Conservation (phyloP, 2,888 invertebrate species). For the Xanthorhoe designata region DNA sequence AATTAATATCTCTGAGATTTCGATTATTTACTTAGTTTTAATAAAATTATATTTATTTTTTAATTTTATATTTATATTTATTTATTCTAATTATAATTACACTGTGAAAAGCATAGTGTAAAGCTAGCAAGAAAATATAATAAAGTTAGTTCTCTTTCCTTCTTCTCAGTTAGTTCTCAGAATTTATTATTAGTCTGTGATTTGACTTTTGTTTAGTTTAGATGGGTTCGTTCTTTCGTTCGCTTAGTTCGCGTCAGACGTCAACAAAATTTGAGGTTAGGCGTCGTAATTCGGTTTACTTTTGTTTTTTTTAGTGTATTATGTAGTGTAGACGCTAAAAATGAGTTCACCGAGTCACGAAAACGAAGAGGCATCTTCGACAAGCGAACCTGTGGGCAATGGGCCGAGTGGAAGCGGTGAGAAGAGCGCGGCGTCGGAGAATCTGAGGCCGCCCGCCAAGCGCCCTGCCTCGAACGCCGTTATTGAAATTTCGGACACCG, state of each 20-base stretch:
- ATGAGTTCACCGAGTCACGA: slow-evolving; percentile 78
- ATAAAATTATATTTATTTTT: no score
- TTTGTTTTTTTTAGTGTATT: slow-evolving; percentile 75
- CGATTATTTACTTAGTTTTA: no score
- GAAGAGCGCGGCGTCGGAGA: slow-evolving; percentile 50
- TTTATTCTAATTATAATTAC: no score
- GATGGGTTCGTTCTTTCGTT: not conserved
- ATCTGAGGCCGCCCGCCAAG: slow-evolving; percentile 74
- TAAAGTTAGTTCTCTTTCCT: no score
- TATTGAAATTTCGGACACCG: slow-evolving; percentile 80
- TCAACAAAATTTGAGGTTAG: slow-evolving; percentile 80
- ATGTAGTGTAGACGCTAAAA: slow-evolving; percentile 71
- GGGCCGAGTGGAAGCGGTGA: slow-evolving; percentile 51
- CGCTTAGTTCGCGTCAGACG: slow-evolving; percentile 48
- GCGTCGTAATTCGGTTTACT: slow-evolving; percentile 73
- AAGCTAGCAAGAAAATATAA: no score
- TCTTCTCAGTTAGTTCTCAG: no score
- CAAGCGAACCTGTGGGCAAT: slow-evolving; percentile 52
- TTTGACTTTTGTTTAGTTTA: not conserved
- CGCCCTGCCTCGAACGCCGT: slow-evolving; percentile 68
- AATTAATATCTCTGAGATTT: no score
- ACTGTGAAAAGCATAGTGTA: no score
- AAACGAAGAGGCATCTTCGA: slow-evolving; percentile 71
- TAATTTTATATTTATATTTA: no score
- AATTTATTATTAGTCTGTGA: no score